Evolutionary conservation across 2,888 invertebrate species (phyloP).

Genomic region (Dichetophora obliterata): DNA sequence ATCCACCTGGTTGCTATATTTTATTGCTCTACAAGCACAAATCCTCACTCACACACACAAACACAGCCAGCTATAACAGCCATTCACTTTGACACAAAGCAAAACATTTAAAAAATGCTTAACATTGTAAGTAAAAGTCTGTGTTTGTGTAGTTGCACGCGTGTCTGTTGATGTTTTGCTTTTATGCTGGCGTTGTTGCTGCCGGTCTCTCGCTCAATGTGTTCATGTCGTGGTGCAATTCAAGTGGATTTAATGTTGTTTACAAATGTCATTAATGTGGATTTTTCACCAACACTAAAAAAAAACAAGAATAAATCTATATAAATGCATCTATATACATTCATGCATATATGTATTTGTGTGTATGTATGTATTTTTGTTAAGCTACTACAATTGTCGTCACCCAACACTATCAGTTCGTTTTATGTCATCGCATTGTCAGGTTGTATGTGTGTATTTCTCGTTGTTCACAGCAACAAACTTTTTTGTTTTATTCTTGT

Average conservation of each 20-base stretch:
- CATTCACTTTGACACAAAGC: slow-evolving; percentile 28
- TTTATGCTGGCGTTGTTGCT: slow-evolving; percentile 13
- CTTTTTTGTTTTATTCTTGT: slow-evolving; percentile 13
- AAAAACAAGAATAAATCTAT: background rate
- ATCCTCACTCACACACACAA: background rate
- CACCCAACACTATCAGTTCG: slow-evolving; percentile 10
- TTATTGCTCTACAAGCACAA: background rate
- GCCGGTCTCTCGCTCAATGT: slow-evolving; percentile 26
- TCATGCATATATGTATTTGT: background rate
- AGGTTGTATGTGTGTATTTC: slow-evolving; percentile 10
- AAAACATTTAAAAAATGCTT: slow-evolving; percentile 31
- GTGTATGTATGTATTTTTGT: background rate
- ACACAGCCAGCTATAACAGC: background rate
- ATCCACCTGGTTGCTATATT: slow-evolving; percentile 18
- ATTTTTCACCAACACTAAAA: background rate
- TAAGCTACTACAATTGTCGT: slow-evolving; percentile 16
- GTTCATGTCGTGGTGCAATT: slow-evolving; percentile 44
- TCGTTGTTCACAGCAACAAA: slow-evolving; percentile 1
- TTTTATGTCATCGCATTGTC: background rate
- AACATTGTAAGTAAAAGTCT: background rate
- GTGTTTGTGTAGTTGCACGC: background rate
- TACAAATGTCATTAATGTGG: slow-evolving; percentile 49
- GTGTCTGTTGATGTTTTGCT: background rate
- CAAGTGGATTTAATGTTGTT: slow-evolving; percentile 49
- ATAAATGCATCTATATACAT: background rate